Evolutionary conservation across 2,113 vertebrate species (phyloP), one percentile per base, ranked within the genome.

Genomic region (Dendropsophus ebraccatus): DNA sequence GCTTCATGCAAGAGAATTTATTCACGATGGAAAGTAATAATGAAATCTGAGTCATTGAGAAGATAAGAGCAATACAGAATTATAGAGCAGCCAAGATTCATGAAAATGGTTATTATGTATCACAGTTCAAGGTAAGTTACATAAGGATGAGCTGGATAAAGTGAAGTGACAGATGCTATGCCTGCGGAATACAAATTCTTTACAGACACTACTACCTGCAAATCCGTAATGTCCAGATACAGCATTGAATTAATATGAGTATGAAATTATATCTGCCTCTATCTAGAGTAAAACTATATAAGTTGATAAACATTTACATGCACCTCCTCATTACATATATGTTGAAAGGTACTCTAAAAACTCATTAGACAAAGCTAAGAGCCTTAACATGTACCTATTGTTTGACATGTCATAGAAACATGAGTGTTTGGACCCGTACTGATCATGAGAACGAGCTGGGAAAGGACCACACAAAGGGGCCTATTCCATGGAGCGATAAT

Each of bases 51-150:
- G 75, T 77, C 28, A 77, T 77, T 77, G 49, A 54, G 25, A 77
- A 77, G 75, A 54, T 77, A 54, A 54, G 75, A 77, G 50, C 67
- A 54, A 77, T 77, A 32, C 50, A 54, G 50, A 77, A 77, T 77
- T 77, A 54, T 45, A 77, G 75, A 23, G 30, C 75, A 77, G 75
- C 75, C 75, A 77, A 77, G 49, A 54, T 77, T 77, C 75, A 54
- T 50, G 25, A 75, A 50, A 77, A 77, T 54, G 30, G 75, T 77
- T 77, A 77, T 77, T 77, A 21, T 54, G 49, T 77, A 77, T 77
- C 49, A 77, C 49, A 54, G 25, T 77, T 77, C 49, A 77, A 77
- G 50, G 75, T 77, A 77, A 77, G 75, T 77, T 77, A 77, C 50
- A 54, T 77, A 77, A 77, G 50, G 75, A 54, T 77, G 75, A 77